Evolutionary conservation across 1,140 invertebrate species (phyloP), one percentile per base, ranked within the genome.

Genomic region (Zaprionus davidi): DNA sequence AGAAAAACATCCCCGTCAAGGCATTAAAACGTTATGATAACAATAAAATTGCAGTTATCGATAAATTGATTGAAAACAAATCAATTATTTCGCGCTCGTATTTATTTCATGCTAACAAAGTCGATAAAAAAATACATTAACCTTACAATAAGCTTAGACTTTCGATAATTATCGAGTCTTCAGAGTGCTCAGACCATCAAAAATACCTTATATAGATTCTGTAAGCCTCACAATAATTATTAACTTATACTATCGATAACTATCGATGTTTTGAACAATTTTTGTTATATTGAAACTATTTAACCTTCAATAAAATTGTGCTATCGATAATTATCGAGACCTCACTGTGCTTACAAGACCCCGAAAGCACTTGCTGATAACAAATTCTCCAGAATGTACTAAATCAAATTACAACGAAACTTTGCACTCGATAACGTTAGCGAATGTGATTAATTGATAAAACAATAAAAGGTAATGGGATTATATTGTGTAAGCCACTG

Each of bases 391-490:
- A 24, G 46, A 51, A 51, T 22, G 11, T 51, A 22, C 46, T 24
- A 51, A 24, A 24, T 5, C 1, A 12, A 24, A 13, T 20, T 24
- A 24, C 46, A 51, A 51, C 46, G 24, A 51, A 46, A 46, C 41
- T 6, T 24, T 24, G 20, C 46, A 51, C 46, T 51, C n/a, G 46
- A 51, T 9, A n/a, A n/a, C 5, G 46, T 51, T 24, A 51, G 46
- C 20, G 17, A 24, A 51, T 51, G 46, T 51, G 46, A 51, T 51
- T 51, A 51, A 51, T 51, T 22, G 46, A 22, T 24, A 24, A 24
- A 51, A 24, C 46, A 13, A 24, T 24, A 51, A 51, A 51, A 20
- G 20, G n/a, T 51, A 22, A 46, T 46, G 20, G 22, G 12, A 51
- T 51, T 22, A 22, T 51, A 51, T 51, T 51, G 46, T 51, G 46